These are phyloP conservation scores for Phymanthus crucifer DNA, from an alignment of 92 coral and sea anemone genomes.

Conservation along the genomic window DNA sequence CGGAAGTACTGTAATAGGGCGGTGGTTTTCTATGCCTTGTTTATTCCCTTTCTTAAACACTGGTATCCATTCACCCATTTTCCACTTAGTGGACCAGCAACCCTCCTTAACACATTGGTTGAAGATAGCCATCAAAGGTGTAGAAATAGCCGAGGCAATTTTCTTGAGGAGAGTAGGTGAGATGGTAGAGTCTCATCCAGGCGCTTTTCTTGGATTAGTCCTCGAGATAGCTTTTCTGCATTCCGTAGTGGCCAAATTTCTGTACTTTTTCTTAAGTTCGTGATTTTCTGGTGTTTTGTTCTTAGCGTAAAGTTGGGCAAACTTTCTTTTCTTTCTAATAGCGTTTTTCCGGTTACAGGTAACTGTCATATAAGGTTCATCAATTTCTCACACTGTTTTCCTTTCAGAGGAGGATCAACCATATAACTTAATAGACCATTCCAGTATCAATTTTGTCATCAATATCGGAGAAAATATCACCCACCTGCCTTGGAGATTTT, in stretches of 20 bases:
- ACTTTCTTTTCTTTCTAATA: too few relatives aligned
- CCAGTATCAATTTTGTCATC: constrained; percentile 41
- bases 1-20: constrained; percentile 24
- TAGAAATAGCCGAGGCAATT: background rate
- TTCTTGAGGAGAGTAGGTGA: too few relatives aligned
- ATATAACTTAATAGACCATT: too few relatives aligned
- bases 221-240: constrained; percentile 32
- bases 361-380: too few relatives aligned
- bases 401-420: too few relatives aligned
- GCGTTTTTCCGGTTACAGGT: too few relatives aligned
- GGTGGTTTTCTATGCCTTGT: constrained; percentile 19
- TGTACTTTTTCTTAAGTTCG: constrained; percentile 37
- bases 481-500: constrained; percentile 30
- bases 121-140: background rate
- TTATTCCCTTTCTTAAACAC: background rate
- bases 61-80: constrained; percentile 10
- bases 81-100: background rate
- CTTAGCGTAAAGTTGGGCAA: constrained; percentile 39
- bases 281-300: constrained; percentile 25
- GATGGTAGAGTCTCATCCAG: too few relatives aligned
- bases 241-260: constrained; percentile 9
- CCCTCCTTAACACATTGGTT: background rate
- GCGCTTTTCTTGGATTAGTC: background rate
- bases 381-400: too few relatives aligned
- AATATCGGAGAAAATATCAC: constrained; percentile 9